Percentiles rank a stretch among this genome's conserved stretches.
Conservation (phyloP, 2,113 vertebrate species). For the Paracanthobrama guichenoti region DNA sequence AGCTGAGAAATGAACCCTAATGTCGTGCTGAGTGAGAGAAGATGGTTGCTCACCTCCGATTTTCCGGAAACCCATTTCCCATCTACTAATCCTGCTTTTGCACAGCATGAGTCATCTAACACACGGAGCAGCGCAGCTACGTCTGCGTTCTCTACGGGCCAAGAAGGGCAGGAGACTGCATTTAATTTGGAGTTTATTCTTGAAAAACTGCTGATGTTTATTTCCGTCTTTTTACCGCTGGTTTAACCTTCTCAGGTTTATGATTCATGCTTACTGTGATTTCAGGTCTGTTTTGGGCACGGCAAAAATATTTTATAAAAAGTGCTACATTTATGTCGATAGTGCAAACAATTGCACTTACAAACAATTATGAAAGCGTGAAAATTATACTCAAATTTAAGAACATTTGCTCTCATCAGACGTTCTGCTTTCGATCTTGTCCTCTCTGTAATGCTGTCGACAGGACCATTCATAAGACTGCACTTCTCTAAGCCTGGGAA, state of each 20-base stretch:
- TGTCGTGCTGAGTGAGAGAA: conserved; percentile 5
- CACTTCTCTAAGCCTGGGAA: conserved; percentile 15
- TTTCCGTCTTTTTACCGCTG: conserved; percentile 29
- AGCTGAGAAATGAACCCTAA: conserved; percentile 1
- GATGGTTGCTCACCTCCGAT: conserved; percentile 41
- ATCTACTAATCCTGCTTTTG: conserved; percentile 45
- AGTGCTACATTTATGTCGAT: not conserved
- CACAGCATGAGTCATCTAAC: conserved; percentile 43
- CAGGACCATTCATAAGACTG: conserved; percentile 35
- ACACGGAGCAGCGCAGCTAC: conserved; percentile 9
- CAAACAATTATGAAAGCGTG: not conserved
- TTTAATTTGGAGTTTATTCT: conserved; percentile 24
- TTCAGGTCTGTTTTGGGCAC: not conserved
- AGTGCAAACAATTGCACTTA: not conserved
- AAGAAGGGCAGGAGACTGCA: conserved; percentile 17
- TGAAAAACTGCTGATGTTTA: conserved; percentile 50
- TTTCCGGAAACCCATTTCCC: conserved; percentile 28
- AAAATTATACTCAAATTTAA: not conserved
- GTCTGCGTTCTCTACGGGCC: not conserved
- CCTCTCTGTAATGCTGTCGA: not conserved
- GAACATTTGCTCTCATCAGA: not conserved
- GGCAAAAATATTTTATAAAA: not conserved
- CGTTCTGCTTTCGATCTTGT: conserved; percentile 46
- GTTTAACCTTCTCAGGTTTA: conserved; percentile 43
- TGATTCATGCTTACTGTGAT: not conserved